These are phyloP conservation scores for Phanerotoma sp. DNA, from an alignment of 2,888 invertebrate species.

Conservation along the genomic window DNA sequence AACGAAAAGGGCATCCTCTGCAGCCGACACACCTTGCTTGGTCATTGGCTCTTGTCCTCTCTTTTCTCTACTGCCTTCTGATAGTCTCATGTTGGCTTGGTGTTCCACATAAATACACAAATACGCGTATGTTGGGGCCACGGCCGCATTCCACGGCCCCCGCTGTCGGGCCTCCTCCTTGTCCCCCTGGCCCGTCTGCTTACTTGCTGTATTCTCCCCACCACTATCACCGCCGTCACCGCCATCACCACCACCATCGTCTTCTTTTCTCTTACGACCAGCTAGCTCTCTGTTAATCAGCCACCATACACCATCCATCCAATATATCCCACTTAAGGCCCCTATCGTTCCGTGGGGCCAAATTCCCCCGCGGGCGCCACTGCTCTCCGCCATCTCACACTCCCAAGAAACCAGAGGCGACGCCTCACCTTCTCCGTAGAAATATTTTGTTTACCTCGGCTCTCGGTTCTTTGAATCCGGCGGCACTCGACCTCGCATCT, in stretches of 20 bases:
- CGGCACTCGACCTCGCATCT: conserved; percentile 39
- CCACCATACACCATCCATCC: no score
- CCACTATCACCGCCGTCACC: not conserved
- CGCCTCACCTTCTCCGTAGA: conserved; percentile 31
- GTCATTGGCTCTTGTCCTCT: conserved; percentile 46
- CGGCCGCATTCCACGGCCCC: conserved; percentile 55
- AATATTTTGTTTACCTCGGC: conserved; percentile 56
- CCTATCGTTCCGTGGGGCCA: conserved; percentile 9
- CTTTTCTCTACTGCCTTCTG: conserved; percentile 27
- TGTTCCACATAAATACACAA: conserved; percentile 56
- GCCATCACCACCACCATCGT: not conserved
- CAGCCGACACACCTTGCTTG: conserved; percentile 52
- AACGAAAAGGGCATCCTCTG: conserved; percentile 48
- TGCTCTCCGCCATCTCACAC: conserved; percentile 16
- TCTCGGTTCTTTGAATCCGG: conserved; percentile 55
- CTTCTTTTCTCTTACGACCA: not conserved
- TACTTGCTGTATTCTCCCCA: conserved; percentile 16
- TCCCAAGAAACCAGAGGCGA: conserved; percentile 18
- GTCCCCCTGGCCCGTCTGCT: conserved; percentile 35
- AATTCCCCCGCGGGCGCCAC: conserved; percentile 36
- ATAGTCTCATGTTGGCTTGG: conserved; percentile 21
- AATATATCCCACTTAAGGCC: not conserved
- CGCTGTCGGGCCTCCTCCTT: conserved; percentile 31
- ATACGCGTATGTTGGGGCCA: conserved; percentile 51
- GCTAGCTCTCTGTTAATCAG: not conserved